phyloP scores from a whole-genome alignment of 2,113 vertebrate genomes.

The Daphoenositta chrysoptera region DNA sequence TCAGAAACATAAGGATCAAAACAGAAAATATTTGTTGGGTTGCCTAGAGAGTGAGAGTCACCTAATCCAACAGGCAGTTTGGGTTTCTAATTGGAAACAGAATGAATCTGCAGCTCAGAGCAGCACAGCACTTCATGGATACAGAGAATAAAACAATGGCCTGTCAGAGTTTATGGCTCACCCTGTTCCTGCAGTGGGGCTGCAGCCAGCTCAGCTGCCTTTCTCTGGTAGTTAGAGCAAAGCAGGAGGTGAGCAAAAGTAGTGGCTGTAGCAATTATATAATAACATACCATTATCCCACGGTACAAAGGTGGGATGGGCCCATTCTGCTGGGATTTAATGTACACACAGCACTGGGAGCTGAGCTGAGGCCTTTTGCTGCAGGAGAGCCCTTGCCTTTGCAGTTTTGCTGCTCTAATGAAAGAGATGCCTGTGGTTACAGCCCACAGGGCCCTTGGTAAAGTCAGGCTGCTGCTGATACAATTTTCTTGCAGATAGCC shows the following conservation, averaged over 20 bases:
- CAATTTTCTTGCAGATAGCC: neutral
- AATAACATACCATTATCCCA: neutral
- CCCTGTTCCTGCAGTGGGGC: neutral
- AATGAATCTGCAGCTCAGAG: neutral
- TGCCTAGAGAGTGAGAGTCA: neutral
- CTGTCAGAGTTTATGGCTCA: neutral
- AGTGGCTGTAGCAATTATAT: neutral
- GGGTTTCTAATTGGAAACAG: conserved; percentile 3
- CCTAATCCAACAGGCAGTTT: neutral
- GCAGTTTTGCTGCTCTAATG: neutral
- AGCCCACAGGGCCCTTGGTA: neutral
- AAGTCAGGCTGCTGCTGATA: neutral
- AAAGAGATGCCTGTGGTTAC: neutral
- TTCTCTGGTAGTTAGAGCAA: neutral
- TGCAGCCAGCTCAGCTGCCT: neutral
- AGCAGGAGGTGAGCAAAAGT: neutral
- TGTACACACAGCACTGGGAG: neutral
- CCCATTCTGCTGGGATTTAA: neutral
- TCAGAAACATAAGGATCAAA: neutral
- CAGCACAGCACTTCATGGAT: neutral
- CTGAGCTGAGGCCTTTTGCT: neutral
- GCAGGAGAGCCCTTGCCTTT: neutral
- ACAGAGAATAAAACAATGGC: neutral
- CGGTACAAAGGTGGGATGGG: neutral
- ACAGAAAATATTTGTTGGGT: neutral